phyloP scores from a whole-genome alignment of 2,797 vertebrate species.

The Syndactyla subalaris region DNA sequence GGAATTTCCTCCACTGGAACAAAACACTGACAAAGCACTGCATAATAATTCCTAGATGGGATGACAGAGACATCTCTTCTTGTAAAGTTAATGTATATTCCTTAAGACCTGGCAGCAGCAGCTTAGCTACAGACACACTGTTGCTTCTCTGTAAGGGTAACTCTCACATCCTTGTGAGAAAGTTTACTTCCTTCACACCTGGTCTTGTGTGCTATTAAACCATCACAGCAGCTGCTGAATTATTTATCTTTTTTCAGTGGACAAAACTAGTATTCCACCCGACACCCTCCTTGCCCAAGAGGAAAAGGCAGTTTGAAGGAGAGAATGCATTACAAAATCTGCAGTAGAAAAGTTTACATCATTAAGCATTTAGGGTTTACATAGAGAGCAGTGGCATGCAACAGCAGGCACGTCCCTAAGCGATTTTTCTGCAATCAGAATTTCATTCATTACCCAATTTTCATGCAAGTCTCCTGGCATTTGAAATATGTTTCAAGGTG shows the following conservation, averaged over 20 bases:
- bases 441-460: slow-evolving; percentile 86
- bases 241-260: slow-evolving; percentile 21
- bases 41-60: background rate
- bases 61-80: background rate
- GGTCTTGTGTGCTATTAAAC: slow-evolving; percentile 38
- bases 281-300: background rate
- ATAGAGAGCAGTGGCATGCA: slow-evolving; percentile 25
- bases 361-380: slow-evolving; percentile 66
- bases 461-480: slow-evolving; percentile 76
- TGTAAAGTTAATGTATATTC: background rate
- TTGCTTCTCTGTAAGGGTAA: background rate
- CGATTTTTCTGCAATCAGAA: slow-evolving; percentile 81
- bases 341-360: slow-evolving; percentile 8
- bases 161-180: background rate
- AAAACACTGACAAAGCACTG: background rate
- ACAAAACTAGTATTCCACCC: slow-evolving; percentile 3
- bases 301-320: slow-evolving; percentile 19
- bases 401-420: slow-evolving; percentile 70
- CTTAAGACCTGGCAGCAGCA: background rate
- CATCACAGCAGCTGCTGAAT: slow-evolving; percentile 53
- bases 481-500: slow-evolving; percentile 83
- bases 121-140: background rate
- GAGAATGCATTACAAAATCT: slow-evolving; percentile 26
- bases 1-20: background rate
- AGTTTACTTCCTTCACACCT: slow-evolving; percentile 42